A percentile compares a stretch with the other conserved stretches of the same genome.
Evolutionary conservation across 1,140 invertebrate species (phyloP).

Genomic region (Scaptomyza montana): DNA sequence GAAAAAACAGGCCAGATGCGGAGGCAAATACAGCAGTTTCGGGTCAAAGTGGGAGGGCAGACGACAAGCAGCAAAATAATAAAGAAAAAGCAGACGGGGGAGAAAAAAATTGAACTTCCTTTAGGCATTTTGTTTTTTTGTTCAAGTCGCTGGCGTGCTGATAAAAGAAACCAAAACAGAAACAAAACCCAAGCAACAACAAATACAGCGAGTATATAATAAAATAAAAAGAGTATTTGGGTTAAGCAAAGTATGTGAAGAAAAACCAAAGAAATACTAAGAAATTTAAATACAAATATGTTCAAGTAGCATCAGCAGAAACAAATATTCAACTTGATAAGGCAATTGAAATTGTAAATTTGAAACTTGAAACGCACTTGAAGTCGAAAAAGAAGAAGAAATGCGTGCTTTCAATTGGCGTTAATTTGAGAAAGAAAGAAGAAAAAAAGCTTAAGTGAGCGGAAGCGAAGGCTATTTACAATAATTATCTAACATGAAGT

Average conservation of each 20-base stretch:
- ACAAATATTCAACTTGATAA: constrained; percentile 54
- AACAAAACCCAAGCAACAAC: constrained; percentile 7
- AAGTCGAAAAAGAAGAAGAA: background rate
- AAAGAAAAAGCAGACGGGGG: constrained; percentile 6
- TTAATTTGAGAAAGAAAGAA: constrained; percentile 36
- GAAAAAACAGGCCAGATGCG: constrained; percentile 21
- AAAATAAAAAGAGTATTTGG: constrained; percentile 66
- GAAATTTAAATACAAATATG: constrained; percentile 52
- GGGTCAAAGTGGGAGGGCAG: constrained; percentile 20
- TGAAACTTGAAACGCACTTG: constrained; percentile 66
- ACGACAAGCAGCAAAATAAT: constrained; percentile 31
- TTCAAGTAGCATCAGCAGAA: constrained; percentile 15
- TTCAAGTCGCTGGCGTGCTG: constrained; percentile 15
- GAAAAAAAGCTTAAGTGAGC: constrained; percentile 6
- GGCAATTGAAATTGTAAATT: constrained; percentile 49
- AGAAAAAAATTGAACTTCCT: constrained; percentile 69
- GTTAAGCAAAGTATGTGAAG: constrained; percentile 50
- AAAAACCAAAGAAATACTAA: constrained; percentile 36
- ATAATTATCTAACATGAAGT: constrained; percentile 8
- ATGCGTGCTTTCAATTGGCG: constrained; percentile 37
- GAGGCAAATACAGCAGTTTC: constrained; percentile 5
- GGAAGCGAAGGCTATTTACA: constrained; percentile 14
- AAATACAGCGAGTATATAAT: constrained; percentile 16
- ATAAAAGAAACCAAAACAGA: constrained; percentile 22
- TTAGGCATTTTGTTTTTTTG: constrained; percentile 29